Evolutionary conservation across 2,888 invertebrate species (phyloP).

Genomic region (Drosophila algonquin): DNA sequence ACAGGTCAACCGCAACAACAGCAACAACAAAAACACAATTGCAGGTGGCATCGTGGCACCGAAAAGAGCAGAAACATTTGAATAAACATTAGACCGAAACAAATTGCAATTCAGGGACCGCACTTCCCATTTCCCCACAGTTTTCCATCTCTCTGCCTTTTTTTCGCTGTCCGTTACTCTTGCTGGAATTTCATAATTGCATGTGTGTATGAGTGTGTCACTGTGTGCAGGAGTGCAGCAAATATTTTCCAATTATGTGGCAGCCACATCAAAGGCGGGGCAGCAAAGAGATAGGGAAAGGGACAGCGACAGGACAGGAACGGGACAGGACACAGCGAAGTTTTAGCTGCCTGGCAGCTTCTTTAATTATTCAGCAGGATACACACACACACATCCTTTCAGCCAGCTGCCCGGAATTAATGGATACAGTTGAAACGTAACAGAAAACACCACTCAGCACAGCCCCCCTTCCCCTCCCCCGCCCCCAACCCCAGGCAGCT

Average conservation of each 20-base stretch:
- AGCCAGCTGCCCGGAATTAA: slow-evolving; percentile 61
- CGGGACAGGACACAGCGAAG: slow-evolving; percentile 27
- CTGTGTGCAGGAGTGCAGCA: slow-evolving; percentile 34
- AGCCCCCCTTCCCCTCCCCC: background rate
- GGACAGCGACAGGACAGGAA: slow-evolving; percentile 24
- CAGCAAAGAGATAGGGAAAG: slow-evolving; percentile 9
- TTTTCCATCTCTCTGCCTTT: background rate
- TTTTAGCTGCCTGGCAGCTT: slow-evolving; percentile 19
- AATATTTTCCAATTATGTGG: slow-evolving; percentile 69
- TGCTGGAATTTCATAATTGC: slow-evolving; percentile 40
- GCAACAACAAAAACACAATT: background rate
- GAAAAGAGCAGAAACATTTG: slow-evolving; percentile 17
- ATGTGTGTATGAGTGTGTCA: background rate
- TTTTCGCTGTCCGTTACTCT: slow-evolving; percentile 31
- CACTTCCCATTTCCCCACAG: background rate
- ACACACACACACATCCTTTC: slow-evolving; percentile 38
- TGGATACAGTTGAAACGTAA: slow-evolving; percentile 57
- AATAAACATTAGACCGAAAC: slow-evolving; percentile 47
- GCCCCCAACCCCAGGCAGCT: background rate
- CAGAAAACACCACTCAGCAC: slow-evolving; percentile 46
- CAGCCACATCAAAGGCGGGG: slow-evolving; percentile 39
- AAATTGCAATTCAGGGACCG: slow-evolving; percentile 51
- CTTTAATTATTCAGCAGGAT: slow-evolving; percentile 66
- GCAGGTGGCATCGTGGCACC: slow-evolving; percentile 1
- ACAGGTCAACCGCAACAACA: slow-evolving; percentile 49